A percentile compares a stretch with the other conserved stretches of the same genome.
phyloP scores from a whole-genome alignment of 2,797 vertebrate species.

The Enteromius viviparus region DNA sequence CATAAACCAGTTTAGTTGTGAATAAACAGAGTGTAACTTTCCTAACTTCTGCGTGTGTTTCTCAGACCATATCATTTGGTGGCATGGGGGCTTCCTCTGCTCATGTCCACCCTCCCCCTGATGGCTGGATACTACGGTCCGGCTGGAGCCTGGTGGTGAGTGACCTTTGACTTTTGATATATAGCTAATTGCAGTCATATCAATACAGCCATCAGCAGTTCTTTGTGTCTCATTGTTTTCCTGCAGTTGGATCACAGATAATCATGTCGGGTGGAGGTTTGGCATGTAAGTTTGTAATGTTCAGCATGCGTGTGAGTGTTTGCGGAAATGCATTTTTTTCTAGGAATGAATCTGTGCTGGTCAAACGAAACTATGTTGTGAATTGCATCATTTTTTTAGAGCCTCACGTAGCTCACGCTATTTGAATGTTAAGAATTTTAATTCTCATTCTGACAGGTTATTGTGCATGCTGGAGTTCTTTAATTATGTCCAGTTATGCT shows the following conservation, averaged over 20 bases:
- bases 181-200: constrained; percentile 67
- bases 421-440: constrained; percentile 42
- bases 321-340: constrained; percentile 2
- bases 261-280: constrained; percentile 70
- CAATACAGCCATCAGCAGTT: constrained; percentile 30
- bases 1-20: background rate
- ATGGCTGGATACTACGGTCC: constrained; percentile 79
- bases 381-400: constrained; percentile 26
- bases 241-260: constrained; percentile 66
- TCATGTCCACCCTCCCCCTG: constrained; percentile 77
- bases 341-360: background rate
- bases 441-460: constrained; percentile 4
- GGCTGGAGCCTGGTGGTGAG: constrained; percentile 79
- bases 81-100: constrained; percentile 73
- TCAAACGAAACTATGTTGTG: constrained; percentile 11
- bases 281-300: constrained; percentile 66
- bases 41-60: constrained; percentile 33
- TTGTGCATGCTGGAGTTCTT: background rate
- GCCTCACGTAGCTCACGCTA: background rate
- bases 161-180: constrained; percentile 63
- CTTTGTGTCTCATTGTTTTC: background rate
- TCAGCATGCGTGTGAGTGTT: background rate
- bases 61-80: constrained; percentile 77
- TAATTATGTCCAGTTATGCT: background rate
- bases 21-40: background rate